Base-by-base conservation (phyloP, 2,113 vertebrate species). In the Otis tarda region DNA sequence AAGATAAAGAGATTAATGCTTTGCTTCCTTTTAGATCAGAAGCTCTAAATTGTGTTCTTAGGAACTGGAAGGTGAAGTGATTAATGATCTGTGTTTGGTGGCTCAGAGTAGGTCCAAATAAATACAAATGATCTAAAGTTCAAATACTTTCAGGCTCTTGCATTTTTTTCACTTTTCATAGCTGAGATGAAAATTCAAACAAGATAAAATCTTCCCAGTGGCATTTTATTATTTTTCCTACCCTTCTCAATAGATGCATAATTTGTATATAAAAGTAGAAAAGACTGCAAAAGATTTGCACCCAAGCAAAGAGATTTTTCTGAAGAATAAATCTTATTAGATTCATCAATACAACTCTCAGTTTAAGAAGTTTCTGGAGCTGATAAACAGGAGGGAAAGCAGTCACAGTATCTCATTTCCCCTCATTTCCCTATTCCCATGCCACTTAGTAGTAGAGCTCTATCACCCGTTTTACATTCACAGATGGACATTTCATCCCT, bases 21-120 rank as follows among this genome's bases (percentile, higher is more conserved):
- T 84, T 86, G 49, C 11, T 91, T 94, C 53, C 56, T 83, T 10
- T 80, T 75, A 39, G 27, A 90, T 69, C 50, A 94, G 75, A 95
- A 87, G 35, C 23, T 85, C 82, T 79, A 92, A 77, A 63, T 15
- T 93, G 8, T 68, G 7, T 9, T 71, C 21, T 68, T 71, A 89
- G 28, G 53, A 91, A 82, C 39, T 43, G n/a, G 35, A 94, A 76
- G 45, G 3, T 71, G 39, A 91, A 77, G 11, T 56, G 69, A 59
- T 25, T 47, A 81, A 74, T 73, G 33, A 27, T 22, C n/a, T 65
- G 23, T 65, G 11, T 71, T 55, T 57, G 13, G 13, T 88, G 30
- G 83, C n/a, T 17, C 17, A 37, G 7, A 27, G 6, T 41, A 77
- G 7, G 20, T 69, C 13, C 31, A 57, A 12, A 71, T 14, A 43